Evolutionary conservation across 2,888 invertebrate species (phyloP).

Genomic region (Ceramica pisi): DNA sequence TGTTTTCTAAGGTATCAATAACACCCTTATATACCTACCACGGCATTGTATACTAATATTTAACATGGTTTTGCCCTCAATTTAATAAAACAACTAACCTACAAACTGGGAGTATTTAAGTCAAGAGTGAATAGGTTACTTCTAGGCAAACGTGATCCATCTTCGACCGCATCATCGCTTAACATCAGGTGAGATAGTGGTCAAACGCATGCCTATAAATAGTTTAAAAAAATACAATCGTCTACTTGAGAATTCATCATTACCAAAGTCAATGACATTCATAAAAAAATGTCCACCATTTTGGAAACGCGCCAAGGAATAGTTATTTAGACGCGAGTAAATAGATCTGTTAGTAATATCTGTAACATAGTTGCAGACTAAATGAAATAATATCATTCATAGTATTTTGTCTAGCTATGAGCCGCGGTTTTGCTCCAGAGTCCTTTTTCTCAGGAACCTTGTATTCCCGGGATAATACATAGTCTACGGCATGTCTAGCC

Average conservation of each 20-base stretch:
- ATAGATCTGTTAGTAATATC: conserved; percentile 30
- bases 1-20: not conserved
- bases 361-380: conserved; percentile 1
- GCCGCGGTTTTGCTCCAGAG: no score
- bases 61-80: not conserved
- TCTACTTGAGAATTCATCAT: conserved; percentile 11
- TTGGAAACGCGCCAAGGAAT: conserved; percentile 52
- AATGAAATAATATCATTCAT: conserved; percentile 16
- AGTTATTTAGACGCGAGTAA: conserved; percentile 21
- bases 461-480: no score
- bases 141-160: no score
- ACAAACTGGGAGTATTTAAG: no score
- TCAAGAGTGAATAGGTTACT: no score
- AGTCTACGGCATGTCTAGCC: no score
- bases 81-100: not conserved
- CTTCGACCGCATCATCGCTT: no score
- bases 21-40: not conserved
- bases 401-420: not conserved
- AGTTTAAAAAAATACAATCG: not conserved
- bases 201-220: no score
- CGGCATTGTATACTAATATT: not conserved
- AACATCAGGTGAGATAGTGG: no score
- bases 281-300: conserved; percentile 39
- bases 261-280: conserved; percentile 54
- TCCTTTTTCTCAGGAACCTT: no score